Base-by-base conservation (phyloP, 2,888 invertebrate genomes). In the Limnephilus auricula region DNA sequence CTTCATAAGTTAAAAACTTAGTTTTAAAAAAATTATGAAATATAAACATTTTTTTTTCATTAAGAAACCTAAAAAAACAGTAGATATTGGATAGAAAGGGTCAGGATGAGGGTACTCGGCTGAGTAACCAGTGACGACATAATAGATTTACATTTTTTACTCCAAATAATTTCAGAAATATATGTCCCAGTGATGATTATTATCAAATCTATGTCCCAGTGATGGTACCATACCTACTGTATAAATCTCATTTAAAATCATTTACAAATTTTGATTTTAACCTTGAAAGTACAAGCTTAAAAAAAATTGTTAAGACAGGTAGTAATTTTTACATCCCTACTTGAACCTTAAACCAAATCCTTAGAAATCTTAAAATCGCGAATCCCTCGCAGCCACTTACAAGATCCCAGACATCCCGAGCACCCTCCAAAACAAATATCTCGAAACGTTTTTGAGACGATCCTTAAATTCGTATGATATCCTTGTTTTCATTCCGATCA, bases 401-500 rank as follows among this genome's bases (percentile, higher is more conserved):
- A 30, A 88, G 37, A 31, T 34, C 79, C 78, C 87, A 88, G 87
- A 88, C 87, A 78, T 88, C 78, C 79, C 13, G 25, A 78, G 87
- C 32, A 78, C 87, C 78, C 65, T 65, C 87, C 40, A 30, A 37
- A 25, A 84, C 40, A 25, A 85, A 65, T 65, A 65, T 78, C 65
- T 80, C 37, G 31, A 82, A 40, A 82, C 18, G 80, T 80, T 50
- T 80, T 87, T 89, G 34, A 89, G 31, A 80, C 45, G 87, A 45
- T 34, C 45, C 65, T 32, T 25, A 65, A 65, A 65, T n/a, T 65
- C n/a, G 65, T 65, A 65, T 65, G 65, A 65, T 65, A 65, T 34
- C 18, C n/a, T 37, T 80, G 80, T 80, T 89, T 45, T 31, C 40
- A 89, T 80, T 45, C 89, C 89, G 89, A 89, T 89, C 89, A 89